Conservation (phyloP, 1,140 invertebrate genomes). For the Episyrphus balteatus region DNA sequence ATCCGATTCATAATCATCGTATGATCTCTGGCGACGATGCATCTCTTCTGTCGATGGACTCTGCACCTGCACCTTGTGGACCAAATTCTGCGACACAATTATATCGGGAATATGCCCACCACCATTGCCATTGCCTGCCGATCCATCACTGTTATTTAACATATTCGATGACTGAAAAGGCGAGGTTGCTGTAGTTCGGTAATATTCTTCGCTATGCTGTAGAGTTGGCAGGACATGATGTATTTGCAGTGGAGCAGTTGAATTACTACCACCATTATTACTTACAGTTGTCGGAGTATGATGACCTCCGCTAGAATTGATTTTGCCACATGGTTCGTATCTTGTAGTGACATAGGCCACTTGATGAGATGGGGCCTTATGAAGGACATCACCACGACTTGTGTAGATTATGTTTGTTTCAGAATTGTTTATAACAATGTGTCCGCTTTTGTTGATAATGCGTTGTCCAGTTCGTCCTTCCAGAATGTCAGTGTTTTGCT, state of each 20-base stretch:
- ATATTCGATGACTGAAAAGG: conserved; percentile 20
- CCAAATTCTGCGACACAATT: conserved; percentile 12
- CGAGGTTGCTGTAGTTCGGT: conserved; percentile 33
- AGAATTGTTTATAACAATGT: background rate
- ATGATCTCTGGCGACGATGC: conserved; percentile 41
- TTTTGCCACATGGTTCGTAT: background rate
- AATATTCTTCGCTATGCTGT: conserved; percentile 35
- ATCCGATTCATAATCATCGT: conserved; percentile 82
- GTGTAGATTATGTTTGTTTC: conserved; percentile 8
- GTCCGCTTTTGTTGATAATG: background rate
- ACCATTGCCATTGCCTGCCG: conserved; percentile 2
- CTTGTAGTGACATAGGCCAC: background rate
- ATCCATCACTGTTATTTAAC: background rate
- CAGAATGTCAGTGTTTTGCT: background rate
- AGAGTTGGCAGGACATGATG: conserved; percentile 16
- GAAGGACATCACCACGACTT: background rate
- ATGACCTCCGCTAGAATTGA: background rate
- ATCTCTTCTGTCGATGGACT: conserved; percentile 13
- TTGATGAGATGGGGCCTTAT: no score
- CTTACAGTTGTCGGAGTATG: no score
- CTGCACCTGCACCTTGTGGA: background rate
- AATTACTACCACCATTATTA: no score
- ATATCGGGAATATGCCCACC: background rate
- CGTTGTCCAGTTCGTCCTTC: background rate
- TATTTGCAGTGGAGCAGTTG: no score